Base-by-base conservation (phyloP, 2,797 vertebrate species). In the Nannoperca australis region DNA sequence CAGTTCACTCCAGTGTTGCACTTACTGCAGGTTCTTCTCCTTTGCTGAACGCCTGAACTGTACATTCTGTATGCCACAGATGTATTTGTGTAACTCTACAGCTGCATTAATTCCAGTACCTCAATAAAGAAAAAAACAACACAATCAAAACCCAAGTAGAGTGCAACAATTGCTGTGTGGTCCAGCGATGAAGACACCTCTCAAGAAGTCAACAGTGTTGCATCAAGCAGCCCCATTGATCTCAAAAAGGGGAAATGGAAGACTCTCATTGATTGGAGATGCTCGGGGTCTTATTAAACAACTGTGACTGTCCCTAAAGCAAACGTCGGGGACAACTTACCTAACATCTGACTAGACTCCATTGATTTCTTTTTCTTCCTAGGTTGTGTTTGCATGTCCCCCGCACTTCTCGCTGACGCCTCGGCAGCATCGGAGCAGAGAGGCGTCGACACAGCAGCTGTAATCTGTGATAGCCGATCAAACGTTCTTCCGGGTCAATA, bases 281-380 rank as follows among this genome's bases (percentile, higher is more conserved):
- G 89, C 87, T 88, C 83, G 61, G 92, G 93, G 93, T 96, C 95
- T 95, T 95, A 95, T 95, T 96, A 95, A 95, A 95, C 93, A 93
- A 93, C 91, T 85, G 93, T 70, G 84, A 82, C 88, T 79, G 94
- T 93, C 94, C 94, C 91, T 86, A 82, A 91, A 92, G 92, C 91
- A 92, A 93, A 91, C 85, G 85, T 90, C 54, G 76, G 85, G 90
- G 90, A 93, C 91, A 90, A 93, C 90, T 93, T 91, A 92, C 93
- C 92, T 93, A 93, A 88, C 94, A 91, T 93, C 93, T 93, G 91
- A 94, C 91, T 93, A 92, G 91, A 92, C 92, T 79, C 69, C 88
- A 96, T 95, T 85, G 95, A 96, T 96, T 94, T 87, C 88, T 82
- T 78, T 34, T 27, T 13, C 76, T 42, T 56, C 54, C 63, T 80